Evolutionary conservation across 2,113 vertebrate species (phyloP).

Genomic region (Chamaetylas fuelleborni): DNA sequence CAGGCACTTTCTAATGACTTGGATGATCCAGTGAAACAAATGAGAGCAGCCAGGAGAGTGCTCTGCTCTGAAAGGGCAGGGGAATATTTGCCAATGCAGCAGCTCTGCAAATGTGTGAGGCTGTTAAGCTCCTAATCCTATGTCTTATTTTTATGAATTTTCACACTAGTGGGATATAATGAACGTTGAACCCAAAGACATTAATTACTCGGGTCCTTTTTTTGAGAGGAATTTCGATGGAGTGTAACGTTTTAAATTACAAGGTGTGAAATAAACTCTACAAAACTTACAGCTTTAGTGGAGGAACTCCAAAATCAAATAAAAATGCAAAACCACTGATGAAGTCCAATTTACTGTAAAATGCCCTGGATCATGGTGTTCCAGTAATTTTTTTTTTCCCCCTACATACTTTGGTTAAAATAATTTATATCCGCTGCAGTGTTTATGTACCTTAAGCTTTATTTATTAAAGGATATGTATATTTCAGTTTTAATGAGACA

Average conservation of each 20-base stretch:
- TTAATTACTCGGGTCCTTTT: slow-evolving; percentile 52
- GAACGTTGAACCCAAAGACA: slow-evolving; percentile 51
- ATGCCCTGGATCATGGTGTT: slow-evolving; percentile 45
- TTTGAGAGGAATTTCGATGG: slow-evolving; percentile 58
- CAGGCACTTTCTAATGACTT: neutral
- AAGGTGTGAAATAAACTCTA: slow-evolving; percentile 65
- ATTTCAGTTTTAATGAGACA: slow-evolving; percentile 70
- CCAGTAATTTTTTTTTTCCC: slow-evolving; percentile 51
- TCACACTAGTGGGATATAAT: slow-evolving; percentile 55
- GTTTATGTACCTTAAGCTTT: slow-evolving; percentile 65
- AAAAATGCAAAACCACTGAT: slow-evolving; percentile 62
- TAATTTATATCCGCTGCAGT: slow-evolving; percentile 68
- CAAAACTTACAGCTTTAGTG: slow-evolving; percentile 59
- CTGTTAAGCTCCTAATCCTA: slow-evolving; percentile 58
- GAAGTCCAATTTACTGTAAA: slow-evolving; percentile 61
- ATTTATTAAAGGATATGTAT: slow-evolving; percentile 68
- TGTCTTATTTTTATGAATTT: slow-evolving; percentile 58
- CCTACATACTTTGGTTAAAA: slow-evolving; percentile 65
- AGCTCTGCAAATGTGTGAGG: slow-evolving; percentile 47
- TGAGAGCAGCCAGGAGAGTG: neutral
- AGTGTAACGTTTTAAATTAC: slow-evolving; percentile 66
- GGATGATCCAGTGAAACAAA: slow-evolving; percentile 1
- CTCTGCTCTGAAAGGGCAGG: neutral
- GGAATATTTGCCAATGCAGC: slow-evolving; percentile 27
- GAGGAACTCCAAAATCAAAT: slow-evolving; percentile 67